These are phyloP conservation scores for Aphelenchoides fujianensis DNA, from an alignment of 1,140 invertebrate genomes.

Conservation along the genomic window DNA sequence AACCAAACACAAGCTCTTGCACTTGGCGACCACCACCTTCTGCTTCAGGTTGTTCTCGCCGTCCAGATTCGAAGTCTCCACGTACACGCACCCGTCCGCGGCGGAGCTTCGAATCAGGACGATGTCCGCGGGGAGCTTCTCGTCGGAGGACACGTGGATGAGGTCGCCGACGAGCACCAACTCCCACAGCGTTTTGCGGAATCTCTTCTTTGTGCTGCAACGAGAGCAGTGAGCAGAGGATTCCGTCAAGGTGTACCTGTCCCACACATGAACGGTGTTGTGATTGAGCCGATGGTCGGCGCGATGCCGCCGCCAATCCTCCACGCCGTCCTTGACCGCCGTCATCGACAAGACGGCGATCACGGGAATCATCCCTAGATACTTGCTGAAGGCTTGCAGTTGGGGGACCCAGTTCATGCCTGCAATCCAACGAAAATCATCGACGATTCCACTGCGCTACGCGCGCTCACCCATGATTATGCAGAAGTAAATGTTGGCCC, in stretches of 20 bases:
- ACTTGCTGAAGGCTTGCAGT: constrained; percentile 91
- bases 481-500: constrained; percentile 96
- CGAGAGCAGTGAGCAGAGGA: constrained; percentile 47
- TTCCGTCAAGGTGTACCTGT: constrained; percentile 70
- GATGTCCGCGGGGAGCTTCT: constrained; percentile 91
- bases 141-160: constrained; percentile 90
- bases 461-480: constrained; percentile 79
- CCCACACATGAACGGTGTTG: constrained; percentile 82
- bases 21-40: constrained; percentile 70
- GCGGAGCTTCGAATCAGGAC: constrained; percentile 75
- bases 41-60: constrained; percentile 67
- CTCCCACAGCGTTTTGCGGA: constrained; percentile 82
- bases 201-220: constrained; percentile 66
- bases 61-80: constrained; percentile 66
- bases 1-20: constrained; percentile 65
- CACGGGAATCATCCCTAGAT: constrained; percentile 89
- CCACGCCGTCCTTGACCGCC: constrained; percentile 91
- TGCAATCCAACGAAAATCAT: constrained; percentile 21
- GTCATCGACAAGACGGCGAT: constrained; percentile 92
- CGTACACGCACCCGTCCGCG: constrained; percentile 63
- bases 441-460: constrained; percentile 32
- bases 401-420: constrained; percentile 80
- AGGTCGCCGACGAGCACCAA: constrained; percentile 85
- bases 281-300: constrained; percentile 92
- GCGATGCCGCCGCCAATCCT: constrained; percentile 81